Percentiles rank a stretch among this genome's conserved stretches.
Conservation (phyloP, 2,797 vertebrate species). For the Ammospiza maritima region DNA sequence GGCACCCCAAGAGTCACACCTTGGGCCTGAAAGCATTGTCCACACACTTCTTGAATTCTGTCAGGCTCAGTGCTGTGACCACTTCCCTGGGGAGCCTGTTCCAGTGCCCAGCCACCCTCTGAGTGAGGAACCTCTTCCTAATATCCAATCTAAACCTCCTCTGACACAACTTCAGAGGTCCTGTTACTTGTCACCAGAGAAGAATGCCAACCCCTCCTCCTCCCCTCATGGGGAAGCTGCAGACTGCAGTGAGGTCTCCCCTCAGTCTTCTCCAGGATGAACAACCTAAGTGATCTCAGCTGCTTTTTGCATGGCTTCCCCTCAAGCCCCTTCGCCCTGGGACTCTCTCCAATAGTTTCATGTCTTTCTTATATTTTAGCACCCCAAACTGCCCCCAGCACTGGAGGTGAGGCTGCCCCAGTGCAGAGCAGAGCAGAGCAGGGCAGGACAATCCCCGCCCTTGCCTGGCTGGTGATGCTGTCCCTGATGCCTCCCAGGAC, state of each 20-base stretch:
- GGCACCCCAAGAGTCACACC: background rate
- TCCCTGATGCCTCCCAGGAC: background rate
- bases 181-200: background rate
- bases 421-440: background rate
- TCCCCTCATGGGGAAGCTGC: background rate
- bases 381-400: background rate
- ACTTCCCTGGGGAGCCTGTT: background rate
- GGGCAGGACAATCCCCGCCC: fast-evolving
- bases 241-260: background rate
- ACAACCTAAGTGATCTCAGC: background rate
- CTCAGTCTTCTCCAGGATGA: background rate
- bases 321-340: background rate
- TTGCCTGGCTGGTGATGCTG: fast-evolving
- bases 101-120: background rate
- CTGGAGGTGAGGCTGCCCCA: fast-evolving
- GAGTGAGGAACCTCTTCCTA: background rate
- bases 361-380: background rate
- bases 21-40: background rate
- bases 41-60: background rate
- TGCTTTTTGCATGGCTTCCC: fast-evolving
- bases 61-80: background rate
- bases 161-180: background rate
- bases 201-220: background rate
- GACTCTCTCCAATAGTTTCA: background rate
- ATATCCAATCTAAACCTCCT: background rate